Evolutionary conservation across 2,888 invertebrate genomes (phyloP).

Genomic region (Anthophora plumipes): DNA sequence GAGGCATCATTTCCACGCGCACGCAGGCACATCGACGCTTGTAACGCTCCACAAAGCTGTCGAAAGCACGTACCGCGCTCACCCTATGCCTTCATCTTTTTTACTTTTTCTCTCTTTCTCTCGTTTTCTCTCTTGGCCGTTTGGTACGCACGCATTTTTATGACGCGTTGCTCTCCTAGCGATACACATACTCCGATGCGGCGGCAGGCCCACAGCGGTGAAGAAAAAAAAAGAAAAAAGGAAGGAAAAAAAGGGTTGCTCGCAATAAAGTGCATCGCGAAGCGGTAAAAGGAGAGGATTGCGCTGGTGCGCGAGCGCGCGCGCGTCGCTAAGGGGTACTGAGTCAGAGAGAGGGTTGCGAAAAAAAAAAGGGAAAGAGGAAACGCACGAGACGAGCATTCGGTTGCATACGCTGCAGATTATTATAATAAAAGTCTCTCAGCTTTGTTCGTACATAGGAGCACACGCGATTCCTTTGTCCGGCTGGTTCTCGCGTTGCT

Average conservation of each 20-base stretch:
- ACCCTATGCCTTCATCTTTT: not conserved
- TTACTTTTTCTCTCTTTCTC: not conserved
- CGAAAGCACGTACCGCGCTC: slow-evolving; percentile 38
- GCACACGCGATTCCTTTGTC: slow-evolving; percentile 68
- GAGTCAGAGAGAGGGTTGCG: slow-evolving; percentile 47
- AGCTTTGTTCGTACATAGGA: slow-evolving; percentile 68
- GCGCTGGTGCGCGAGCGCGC: slow-evolving; percentile 37
- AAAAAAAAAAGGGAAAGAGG: slow-evolving; percentile 40
- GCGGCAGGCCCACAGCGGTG: slow-evolving; percentile 48
- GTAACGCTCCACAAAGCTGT: slow-evolving; percentile 56
- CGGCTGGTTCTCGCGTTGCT: slow-evolving; percentile 60
- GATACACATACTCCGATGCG: slow-evolving; percentile 58
- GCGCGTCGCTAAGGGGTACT: slow-evolving; percentile 52
- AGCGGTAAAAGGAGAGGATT: slow-evolving; percentile 62
- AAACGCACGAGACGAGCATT: slow-evolving; percentile 55
- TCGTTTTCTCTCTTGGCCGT: slow-evolving; percentile 5
- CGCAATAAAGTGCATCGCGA: slow-evolving; percentile 73
- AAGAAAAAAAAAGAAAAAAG: slow-evolving; percentile 40
- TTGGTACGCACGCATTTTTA: slow-evolving; percentile 52
- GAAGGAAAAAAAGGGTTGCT: slow-evolving; percentile 54
- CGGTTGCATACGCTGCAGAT: slow-evolving; percentile 69
- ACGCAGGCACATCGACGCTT: slow-evolving; percentile 33
- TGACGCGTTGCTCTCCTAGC: slow-evolving; percentile 60
- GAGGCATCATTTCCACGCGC: slow-evolving; percentile 38
- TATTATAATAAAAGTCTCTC: slow-evolving; percentile 79